Percentiles rank a stretch among this genome's conserved stretches.
These are phyloP conservation scores for Geococcyx californianus DNA, from an alignment of 2,113 vertebrate species.

Conservation along the genomic window DNA sequence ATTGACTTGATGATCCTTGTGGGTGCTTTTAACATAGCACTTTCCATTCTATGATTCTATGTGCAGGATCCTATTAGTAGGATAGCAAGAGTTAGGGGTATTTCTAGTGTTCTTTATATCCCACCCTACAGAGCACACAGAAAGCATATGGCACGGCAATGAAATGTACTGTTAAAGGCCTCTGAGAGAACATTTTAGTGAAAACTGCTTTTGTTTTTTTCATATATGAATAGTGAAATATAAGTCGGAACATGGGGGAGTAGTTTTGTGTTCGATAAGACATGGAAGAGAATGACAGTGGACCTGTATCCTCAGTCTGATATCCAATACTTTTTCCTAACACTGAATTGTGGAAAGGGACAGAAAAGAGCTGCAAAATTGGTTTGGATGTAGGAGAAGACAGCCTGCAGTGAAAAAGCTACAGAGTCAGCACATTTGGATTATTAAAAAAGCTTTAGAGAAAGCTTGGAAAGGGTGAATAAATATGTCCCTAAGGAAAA, in stretches of 20 bases:
- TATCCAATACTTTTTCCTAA: background rate
- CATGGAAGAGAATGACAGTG: background rate
- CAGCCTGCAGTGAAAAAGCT: background rate
- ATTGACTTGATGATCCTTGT: background rate
- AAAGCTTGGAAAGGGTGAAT: background rate
- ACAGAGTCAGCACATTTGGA: background rate
- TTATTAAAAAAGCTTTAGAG: conserved; percentile 20
- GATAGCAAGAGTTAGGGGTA: background rate
- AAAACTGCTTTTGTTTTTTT: background rate
- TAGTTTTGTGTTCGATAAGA: background rate
- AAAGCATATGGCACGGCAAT: background rate
- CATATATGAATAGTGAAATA: background rate
- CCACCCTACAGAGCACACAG: background rate
- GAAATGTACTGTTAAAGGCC: background rate
- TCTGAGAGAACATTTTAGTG: background rate
- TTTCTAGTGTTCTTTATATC: background rate
- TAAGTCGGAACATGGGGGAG: background rate
- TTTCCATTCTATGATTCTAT: no score
- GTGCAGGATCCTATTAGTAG: background rate
- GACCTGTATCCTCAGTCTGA: background rate
- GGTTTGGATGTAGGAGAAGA: conserved; percentile 4
- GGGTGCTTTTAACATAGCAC: no score
- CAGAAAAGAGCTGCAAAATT: background rate
- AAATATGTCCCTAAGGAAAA: background rate
- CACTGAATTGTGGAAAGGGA: background rate